Evolutionary conservation across 2,888 invertebrate genomes (phyloP), one percentile per base, ranked within the genome.

Genomic region (Tridacna crocea): DNA sequence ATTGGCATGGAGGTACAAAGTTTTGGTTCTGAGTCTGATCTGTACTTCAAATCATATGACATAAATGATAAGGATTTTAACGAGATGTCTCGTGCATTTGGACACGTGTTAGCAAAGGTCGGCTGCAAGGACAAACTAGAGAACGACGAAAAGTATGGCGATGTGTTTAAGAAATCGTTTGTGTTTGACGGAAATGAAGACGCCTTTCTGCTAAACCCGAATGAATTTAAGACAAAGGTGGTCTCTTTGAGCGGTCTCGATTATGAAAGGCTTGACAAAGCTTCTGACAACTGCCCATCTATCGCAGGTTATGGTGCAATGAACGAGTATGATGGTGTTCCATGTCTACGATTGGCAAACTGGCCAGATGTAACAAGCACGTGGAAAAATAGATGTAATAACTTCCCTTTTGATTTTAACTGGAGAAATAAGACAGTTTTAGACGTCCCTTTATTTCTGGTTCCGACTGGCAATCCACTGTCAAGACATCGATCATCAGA

Each of bases 391-490:
- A 70, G 70, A 46, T 46, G 15, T 17, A 70, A 51, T 2, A 61
- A 26, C 8, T 66, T 24, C 17, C n/a, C 61, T 46, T 61, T 80
- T 13, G 72, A 66, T 61, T 58, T 8, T 0, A 27, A 66, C 68
- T 80, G 75, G 73, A 75, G 63, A 26, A 55, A 68, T 12, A 10
- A 36, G 48, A 72, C 78, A 0, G 27, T 68, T 11, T 22, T 75
- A 17, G 24, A n/a, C 4, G 72, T 76, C 17, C 72, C 80, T 11
- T 47, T 84, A 4, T 84, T 75, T 70, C n/a, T 84, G 2, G 83
- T 84, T 10, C 77, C 83, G 15, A 80, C 83, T 12, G 83, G 83
- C 22, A 80, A 84, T 55, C 75, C 78, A 22, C 13, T 48, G 17
- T 80, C 83, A 13, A 19, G 2, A 4, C 22, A 78, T 10, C 65